These are phyloP conservation scores for Podarcis raffonei DNA, from an alignment of 2,113 vertebrate genomes.

Conservation along the genomic window DNA sequence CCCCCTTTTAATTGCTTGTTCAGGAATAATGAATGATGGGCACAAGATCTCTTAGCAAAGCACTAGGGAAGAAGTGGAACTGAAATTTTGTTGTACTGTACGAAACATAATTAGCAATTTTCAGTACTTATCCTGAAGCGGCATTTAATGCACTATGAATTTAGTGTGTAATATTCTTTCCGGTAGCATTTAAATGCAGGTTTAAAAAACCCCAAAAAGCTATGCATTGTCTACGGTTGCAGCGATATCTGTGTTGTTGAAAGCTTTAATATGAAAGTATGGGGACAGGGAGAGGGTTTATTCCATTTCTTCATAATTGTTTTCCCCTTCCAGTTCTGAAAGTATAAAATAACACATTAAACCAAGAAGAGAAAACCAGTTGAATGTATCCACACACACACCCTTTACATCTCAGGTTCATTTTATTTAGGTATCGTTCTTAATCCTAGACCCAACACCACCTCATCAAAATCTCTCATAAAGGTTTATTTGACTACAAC, in stretches of 20 bases:
- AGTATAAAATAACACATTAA: slow-evolving; percentile 47
- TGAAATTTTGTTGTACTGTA: slow-evolving; percentile 35
- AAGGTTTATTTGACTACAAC: too few relatives aligned
- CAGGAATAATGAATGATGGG: neutral
- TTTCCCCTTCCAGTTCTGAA: slow-evolving; percentile 30
- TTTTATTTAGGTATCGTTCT: slow-evolving; percentile 42
- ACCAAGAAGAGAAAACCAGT: slow-evolving; percentile 4
- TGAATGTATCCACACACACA: slow-evolving; percentile 13
- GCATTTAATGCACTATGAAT: neutral
- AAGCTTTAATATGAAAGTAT: slow-evolving; percentile 13
- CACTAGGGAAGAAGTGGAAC: neutral
- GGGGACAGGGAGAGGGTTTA: neutral
- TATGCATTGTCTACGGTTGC: neutral
- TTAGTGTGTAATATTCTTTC: slow-evolving; percentile 32
- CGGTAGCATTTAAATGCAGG: neutral
- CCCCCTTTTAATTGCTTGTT: neutral
- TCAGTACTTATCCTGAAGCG: slow-evolving; percentile 31
- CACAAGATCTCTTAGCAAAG: neutral
- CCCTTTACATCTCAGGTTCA: slow-evolving; percentile 22
- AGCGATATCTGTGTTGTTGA: neutral
- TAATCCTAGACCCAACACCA: neutral
- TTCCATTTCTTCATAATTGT: slow-evolving; percentile 36
- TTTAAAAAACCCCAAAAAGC: neutral
- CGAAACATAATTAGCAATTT: slow-evolving; percentile 31
- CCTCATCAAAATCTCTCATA: too few relatives aligned